phyloP scores from a whole-genome alignment of 2,888 invertebrate genomes.

The Megastigmus dorsalis region DNA sequence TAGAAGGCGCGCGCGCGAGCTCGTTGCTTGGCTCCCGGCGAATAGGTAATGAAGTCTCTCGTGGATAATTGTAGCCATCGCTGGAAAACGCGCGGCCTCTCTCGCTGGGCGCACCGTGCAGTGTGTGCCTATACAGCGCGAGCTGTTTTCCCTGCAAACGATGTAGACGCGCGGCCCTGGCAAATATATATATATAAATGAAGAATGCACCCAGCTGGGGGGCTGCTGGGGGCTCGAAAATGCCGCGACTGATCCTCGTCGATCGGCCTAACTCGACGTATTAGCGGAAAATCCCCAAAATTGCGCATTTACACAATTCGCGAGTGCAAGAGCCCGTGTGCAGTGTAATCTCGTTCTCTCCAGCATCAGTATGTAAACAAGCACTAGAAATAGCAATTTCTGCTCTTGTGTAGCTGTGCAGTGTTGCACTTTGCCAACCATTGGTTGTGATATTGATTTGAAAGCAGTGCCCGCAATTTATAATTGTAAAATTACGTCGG shows the following conservation, averaged over 20 bases:
- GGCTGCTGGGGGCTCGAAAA: background rate
- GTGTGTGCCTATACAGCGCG: slow-evolving; percentile 44
- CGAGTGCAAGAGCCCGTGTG: too few relatives aligned
- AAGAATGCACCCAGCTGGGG: background rate
- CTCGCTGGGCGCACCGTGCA: background rate
- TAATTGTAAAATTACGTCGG: too few relatives aligned
- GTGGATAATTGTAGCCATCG: slow-evolving; percentile 71
- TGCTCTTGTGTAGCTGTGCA: background rate
- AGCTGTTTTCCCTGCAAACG: slow-evolving; percentile 59
- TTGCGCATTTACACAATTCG: slow-evolving; percentile 27
- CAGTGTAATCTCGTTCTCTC: background rate
- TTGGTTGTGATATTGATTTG: too few relatives aligned
- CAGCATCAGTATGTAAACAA: slow-evolving; percentile 6
- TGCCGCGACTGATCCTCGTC: background rate
- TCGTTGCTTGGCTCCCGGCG: slow-evolving; percentile 62
- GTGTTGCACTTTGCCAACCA: too few relatives aligned
- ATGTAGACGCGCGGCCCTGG: slow-evolving; percentile 52
- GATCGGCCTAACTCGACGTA: slow-evolving; percentile 15
- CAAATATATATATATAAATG: slow-evolving; percentile 52
- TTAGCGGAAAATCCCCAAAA: slow-evolving; percentile 22
- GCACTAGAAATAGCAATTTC: background rate
- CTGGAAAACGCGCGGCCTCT: slow-evolving; percentile 57
- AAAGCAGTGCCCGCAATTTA: too few relatives aligned
- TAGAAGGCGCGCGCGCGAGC: slow-evolving; percentile 59
- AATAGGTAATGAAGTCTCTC: slow-evolving; percentile 72